A percentile compares a stretch with the other conserved stretches of the same genome.
These are phyloP conservation scores for Drosophila vallismaia DNA, from an alignment of 2,888 invertebrate genomes.

Conservation along the genomic window DNA sequence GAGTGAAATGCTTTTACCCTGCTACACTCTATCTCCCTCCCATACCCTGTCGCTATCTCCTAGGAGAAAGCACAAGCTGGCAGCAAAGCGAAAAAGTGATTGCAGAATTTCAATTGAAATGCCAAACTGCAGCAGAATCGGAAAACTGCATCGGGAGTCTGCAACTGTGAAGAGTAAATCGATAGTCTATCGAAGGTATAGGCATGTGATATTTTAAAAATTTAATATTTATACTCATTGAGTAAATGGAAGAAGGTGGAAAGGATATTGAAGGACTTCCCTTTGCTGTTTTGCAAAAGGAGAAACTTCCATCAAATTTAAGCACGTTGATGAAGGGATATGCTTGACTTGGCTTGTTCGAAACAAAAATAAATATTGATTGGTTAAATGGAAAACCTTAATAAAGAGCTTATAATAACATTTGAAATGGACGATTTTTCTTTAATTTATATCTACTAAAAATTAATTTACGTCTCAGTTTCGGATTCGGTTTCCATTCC, in stretches of 20 bases:
- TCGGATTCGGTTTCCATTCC: background rate
- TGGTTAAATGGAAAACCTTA: background rate
- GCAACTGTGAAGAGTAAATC: slow-evolving; percentile 18
- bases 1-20: slow-evolving; percentile 52
- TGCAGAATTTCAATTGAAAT: slow-evolving; percentile 43
- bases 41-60: background rate
- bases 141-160: slow-evolving; percentile 19
- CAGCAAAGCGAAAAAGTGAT: slow-evolving; percentile 41
- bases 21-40: slow-evolving; percentile 1
- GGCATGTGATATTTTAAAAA: slow-evolving; percentile 31
- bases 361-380: slow-evolving; percentile 3
- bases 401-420: too few relatives aligned
- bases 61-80: slow-evolving; percentile 2
- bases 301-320: background rate
- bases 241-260: slow-evolving; percentile 12
- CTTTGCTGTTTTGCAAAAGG: background rate
- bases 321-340: background rate
- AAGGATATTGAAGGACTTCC: background rate
- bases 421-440: background rate
- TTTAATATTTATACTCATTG: slow-evolving; percentile 20
- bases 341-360: background rate
- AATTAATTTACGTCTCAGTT: slow-evolving; percentile 20
- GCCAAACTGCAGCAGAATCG: slow-evolving; percentile 14
- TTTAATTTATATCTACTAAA: background rate
- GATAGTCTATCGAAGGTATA: slow-evolving; percentile 15